Evolutionary conservation across 1,140 invertebrate genomes (phyloP).

Genomic region (Sarcophaga peregrina): DNA sequence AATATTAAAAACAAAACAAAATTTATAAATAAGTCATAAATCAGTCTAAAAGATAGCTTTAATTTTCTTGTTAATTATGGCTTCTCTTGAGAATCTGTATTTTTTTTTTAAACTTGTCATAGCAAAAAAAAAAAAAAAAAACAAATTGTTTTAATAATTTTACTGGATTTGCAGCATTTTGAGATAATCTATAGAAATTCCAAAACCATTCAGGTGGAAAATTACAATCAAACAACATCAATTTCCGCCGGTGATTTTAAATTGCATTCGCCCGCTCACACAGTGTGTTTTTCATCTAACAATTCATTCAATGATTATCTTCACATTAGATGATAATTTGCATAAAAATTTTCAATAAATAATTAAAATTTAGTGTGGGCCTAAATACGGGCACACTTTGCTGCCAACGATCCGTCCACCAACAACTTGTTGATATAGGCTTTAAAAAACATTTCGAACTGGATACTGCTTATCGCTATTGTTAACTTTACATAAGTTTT

Average conservation of each 20-base stretch:
- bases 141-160: background rate
- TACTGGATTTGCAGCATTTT: conserved; percentile 8
- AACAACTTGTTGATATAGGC: background rate
- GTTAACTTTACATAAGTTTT: background rate
- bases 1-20: too few relatives aligned
- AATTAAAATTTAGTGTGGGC: background rate
- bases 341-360: background rate
- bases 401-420: background rate
- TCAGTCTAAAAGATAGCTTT: too few relatives aligned
- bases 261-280: background rate
- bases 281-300: background rate
- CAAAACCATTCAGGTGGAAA: background rate
- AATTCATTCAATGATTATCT: background rate
- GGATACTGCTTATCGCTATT: background rate
- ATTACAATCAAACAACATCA: background rate
- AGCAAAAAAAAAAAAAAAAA: too few relatives aligned
- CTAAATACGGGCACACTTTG: background rate
- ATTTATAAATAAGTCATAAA: background rate
- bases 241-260: conserved; percentile 14
- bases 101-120: background rate
- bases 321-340: conserved; percentile 7
- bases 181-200: background rate
- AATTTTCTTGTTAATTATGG: background rate
- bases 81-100: background rate
- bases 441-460: background rate